Evolutionary conservation across 2,888 invertebrate species (phyloP), one percentile per base, ranked within the genome.

Genomic region (Abrostola tripartita): DNA sequence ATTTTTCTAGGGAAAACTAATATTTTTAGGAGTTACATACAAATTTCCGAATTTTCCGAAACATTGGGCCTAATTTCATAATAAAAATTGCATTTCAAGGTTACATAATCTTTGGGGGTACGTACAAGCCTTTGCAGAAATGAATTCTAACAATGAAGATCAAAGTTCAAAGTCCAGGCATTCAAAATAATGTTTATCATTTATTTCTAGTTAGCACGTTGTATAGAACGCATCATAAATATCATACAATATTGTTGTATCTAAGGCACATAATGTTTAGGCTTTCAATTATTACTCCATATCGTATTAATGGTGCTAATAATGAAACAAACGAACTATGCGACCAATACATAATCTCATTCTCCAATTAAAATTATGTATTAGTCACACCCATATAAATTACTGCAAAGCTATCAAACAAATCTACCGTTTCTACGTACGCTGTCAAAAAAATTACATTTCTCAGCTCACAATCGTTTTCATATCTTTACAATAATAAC

Each of bases 181-280:
- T 91, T 90, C 83, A 92, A 93, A 93, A 90, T 89, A 91, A 92
- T 80, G 81, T 88, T 91, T 89, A 92, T 89, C 85, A 87, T 93
- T 93, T 91, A 93, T 90, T 90, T 93, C 94, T 94, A 94, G 89
- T 94, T 93, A 92, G 94, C 93, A 94, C 93, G 94, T 94, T 94
- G 93, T 94, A 94, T 93, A 94, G 93, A 94, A 94, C 93, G 94
- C 93, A 92, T 94, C 92, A 90, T 94, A 93, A 92, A 94, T 95
- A 95, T 90, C 88, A 90, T 95, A 95, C 94, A 94, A 95, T 95
- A 95, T 95, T 95, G 95, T 95, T 95, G 94, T 93, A 94, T 95
- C 95, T 95, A 95, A 95, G 95, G 95, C 95, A 95, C 95, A 94
- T 95, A 95, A 95, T 94, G 92, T 95, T 93, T 95, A 95, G 95